Evolutionary conservation across 2,113 vertebrate genomes (phyloP), one percentile per base, ranked within the genome.

Genomic region (Brachyhypopomus occidentalis): DNA sequence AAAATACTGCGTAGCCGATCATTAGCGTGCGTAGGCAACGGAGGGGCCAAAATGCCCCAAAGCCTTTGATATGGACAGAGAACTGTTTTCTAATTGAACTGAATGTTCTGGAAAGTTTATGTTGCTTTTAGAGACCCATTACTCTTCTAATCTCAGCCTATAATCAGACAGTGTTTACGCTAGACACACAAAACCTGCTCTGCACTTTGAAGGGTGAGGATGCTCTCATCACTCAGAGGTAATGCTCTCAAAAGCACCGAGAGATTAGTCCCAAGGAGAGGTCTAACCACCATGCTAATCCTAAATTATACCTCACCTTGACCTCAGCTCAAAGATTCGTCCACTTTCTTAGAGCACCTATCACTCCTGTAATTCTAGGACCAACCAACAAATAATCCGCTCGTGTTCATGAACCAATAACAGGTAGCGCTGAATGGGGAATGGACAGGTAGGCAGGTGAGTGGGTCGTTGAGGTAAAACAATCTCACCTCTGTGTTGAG

Each of bases 101-200:
- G 20, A 81, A 81, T 76, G 80, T 81, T 81, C 84, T 85, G 81
- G 72, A 85, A 73, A 85, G 82, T 89, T 89, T 81, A 86, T 85
- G 79, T 71, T 89, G 90, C 89, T 89, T 89, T 91, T 90, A 90
- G 86, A 67, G 78, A 75, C 80, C 56, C 85, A 89, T 90, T 86
- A 88, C 81, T 92, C 88, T 83, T 87, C 59, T 72, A 60, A 83
- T 76, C 83, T 80, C 48, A 69, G 82, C 79, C 82, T 86, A 90
- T 86, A 86, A 90, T 89, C 86, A 82, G 79, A 72, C 82, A 38
- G 45, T 89, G 88, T 90, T 92, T 89, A 91, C 89, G 79, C 88
- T 82, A 77, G 81, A 85, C 86, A 87, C 86, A 83, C 86, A 89
- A 82, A 84, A 84, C 67, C 80, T 84, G 85, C 86, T 85, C 84